A percentile compares a stretch with the other conserved stretches of the same genome.
Conservation (phyloP, 2,797 vertebrate genomes). For the Pseudomugil gertrudae region DNA sequence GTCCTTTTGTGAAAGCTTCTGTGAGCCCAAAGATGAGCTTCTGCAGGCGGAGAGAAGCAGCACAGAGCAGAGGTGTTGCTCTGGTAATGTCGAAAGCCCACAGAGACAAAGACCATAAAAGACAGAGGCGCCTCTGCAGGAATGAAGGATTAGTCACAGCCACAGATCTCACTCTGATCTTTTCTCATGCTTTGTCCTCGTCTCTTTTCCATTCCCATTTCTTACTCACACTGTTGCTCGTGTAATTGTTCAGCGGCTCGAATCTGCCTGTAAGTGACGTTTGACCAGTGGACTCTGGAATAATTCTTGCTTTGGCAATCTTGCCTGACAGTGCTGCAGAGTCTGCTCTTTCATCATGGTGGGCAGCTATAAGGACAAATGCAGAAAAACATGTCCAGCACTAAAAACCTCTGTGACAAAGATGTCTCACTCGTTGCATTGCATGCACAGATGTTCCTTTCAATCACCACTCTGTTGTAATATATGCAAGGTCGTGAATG, state of each 20-base stretch:
- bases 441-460: slow-evolving; percentile 61
- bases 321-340: slow-evolving; percentile 52
- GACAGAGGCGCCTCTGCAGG: slow-evolving; percentile 59
- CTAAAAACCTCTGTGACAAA: slow-evolving; percentile 38
- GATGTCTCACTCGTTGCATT: slow-evolving; percentile 30
- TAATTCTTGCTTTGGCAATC: slow-evolving; percentile 61
- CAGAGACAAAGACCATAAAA: slow-evolving; percentile 54
- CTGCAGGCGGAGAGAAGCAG: slow-evolving; percentile 45
- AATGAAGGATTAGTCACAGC: slow-evolving; percentile 80
- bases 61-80: slow-evolving; percentile 43
- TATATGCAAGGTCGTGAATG: slow-evolving; percentile 36
- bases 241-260: slow-evolving; percentile 74
- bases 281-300: slow-evolving; percentile 70
- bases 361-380: slow-evolving; percentile 35
- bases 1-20: slow-evolving; percentile 51
- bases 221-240: slow-evolving; percentile 78
- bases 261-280: slow-evolving; percentile 70
- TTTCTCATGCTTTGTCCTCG: slow-evolving; percentile 71
- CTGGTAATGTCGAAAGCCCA: slow-evolving; percentile 55
- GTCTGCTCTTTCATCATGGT: slow-evolving; percentile 52
- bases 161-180: slow-evolving; percentile 74
- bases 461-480: slow-evolving; percentile 41
- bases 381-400: slow-evolving; percentile 43
- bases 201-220: slow-evolving; percentile 59
- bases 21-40: slow-evolving; percentile 44